Conservation (phyloP, 2,797 vertebrate species). For the Myotis daubentonii region DNA sequence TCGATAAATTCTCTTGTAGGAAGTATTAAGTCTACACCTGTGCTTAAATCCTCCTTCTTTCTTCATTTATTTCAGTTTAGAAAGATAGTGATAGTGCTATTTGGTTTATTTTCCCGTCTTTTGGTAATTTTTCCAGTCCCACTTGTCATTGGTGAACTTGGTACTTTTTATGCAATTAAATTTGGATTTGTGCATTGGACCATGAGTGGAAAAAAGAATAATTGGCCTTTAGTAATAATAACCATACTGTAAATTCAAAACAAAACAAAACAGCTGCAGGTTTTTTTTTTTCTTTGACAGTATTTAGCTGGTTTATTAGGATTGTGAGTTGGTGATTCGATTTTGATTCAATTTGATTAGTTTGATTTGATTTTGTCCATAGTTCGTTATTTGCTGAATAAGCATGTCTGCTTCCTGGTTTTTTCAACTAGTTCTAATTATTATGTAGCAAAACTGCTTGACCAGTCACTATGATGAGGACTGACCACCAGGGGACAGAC, state of each 20-base stretch:
- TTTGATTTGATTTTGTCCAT: constrained; percentile 70
- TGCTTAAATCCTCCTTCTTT: neutral
- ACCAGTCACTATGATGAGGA: neutral
- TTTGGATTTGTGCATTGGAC: constrained; percentile 53
- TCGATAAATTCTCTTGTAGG: neutral
- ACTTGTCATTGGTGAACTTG: constrained; percentile 30
- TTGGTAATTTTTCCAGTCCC: constrained; percentile 40
- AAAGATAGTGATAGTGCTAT: constrained; percentile 19
- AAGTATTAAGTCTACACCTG: constrained; percentile 3
- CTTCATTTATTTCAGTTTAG: constrained; percentile 28
- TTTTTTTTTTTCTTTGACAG: neutral
- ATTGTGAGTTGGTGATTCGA: constrained; percentile 65
- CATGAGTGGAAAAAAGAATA: neutral
- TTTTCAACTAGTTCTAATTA: constrained; percentile 63
- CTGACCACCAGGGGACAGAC: no score
- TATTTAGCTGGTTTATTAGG: constrained; percentile 63
- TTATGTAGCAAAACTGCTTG: constrained; percentile 58
- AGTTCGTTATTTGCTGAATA: constrained; percentile 63
- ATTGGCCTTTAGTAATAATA: constrained; percentile 35
- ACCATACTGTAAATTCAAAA: constrained; percentile 58
- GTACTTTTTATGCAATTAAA: constrained; percentile 27
- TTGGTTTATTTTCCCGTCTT: neutral
- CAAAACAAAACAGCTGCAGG: neutral
- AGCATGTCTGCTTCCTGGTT: constrained; percentile 47
- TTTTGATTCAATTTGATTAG: constrained; percentile 48